A percentile compares a stretch with the other conserved stretches of the same genome.
phyloP scores from a whole-genome alignment of 2,113 vertebrate genomes.

The Carassius gibelio region DNA sequence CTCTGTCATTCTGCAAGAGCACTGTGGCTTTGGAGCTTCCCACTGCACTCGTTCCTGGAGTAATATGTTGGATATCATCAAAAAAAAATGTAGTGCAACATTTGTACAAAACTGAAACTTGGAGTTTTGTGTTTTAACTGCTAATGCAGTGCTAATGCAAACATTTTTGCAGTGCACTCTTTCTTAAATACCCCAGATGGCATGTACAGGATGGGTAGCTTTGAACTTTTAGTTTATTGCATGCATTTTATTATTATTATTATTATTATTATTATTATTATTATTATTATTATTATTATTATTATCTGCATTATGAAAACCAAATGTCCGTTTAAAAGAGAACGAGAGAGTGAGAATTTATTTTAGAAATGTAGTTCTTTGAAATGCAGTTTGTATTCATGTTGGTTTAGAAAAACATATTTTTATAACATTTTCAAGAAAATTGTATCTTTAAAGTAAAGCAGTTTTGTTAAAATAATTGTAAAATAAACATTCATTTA shows the following conservation, averaged over 20 bases:
- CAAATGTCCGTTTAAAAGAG: no score
- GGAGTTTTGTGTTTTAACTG: not conserved
- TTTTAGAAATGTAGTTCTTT: no score
- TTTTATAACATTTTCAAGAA: no score
- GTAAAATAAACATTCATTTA: no score
- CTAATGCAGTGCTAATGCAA: not conserved
- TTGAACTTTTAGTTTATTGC: not conserved
- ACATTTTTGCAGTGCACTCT: not conserved
- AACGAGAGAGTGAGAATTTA: no score
- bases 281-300: not conserved
- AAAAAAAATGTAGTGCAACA: constrained; percentile 47
- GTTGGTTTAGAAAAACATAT: no score
- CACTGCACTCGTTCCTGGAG: constrained; percentile 65
- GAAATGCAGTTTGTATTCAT: no score
- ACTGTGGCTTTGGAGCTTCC: constrained; percentile 80
- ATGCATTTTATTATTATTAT: not conserved
- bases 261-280: no score
- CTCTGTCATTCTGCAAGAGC: constrained; percentile 90
- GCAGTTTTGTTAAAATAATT: not conserved
- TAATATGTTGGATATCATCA: constrained; percentile 52
- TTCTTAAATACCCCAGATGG: constrained; percentile 2
- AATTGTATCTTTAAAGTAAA: not conserved
- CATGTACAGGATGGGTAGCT: not conserved
- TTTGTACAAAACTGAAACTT: no score
- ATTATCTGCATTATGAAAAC: not conserved